Percentiles rank a stretch among this genome's conserved stretches.
Evolutionary conservation across 2,113 vertebrate genomes (phyloP).

Genomic region (Cariama cristata): DNA sequence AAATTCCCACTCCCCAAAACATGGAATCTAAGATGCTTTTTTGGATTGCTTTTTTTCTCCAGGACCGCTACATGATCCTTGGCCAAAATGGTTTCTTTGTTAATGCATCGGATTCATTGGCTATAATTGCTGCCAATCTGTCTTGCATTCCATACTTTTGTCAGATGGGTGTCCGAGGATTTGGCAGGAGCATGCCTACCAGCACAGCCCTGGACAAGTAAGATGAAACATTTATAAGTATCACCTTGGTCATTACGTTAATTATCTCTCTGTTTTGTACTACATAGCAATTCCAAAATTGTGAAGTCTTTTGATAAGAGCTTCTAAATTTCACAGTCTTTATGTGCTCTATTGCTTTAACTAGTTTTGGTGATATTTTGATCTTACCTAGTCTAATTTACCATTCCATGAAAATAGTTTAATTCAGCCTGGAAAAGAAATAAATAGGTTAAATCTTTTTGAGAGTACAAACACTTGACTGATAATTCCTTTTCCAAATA

Average conservation of each 20-base stretch:
- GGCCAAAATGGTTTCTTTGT: conserved; percentile 97
- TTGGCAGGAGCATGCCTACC: conserved; percentile 95
- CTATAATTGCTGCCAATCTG: conserved; percentile 95
- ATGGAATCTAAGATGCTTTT: background rate
- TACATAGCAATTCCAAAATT: background rate
- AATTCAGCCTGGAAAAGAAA: background rate
- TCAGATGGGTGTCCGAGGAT: conserved; percentile 90
- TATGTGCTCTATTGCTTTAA: background rate
- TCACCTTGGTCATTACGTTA: background rate
- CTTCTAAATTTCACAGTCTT: background rate
- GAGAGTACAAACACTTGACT: background rate
- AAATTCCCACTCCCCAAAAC: background rate
- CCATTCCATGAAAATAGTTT: background rate
- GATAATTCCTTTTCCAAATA: background rate
- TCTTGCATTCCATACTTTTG: conserved; percentile 93
- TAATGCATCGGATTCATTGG: conserved; percentile 94
- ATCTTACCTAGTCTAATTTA: background rate
- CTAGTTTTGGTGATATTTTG: background rate
- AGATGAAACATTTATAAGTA: background rate
- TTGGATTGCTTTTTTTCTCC: conserved; percentile 47
- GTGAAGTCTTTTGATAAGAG: background rate
- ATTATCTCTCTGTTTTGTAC: background rate
- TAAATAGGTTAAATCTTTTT: background rate
- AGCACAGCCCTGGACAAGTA: conserved; percentile 96
- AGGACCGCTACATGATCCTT: conserved; percentile 98